Conservation (phyloP, 2,113 vertebrate species). For the Pachyramphus minor region DNA sequence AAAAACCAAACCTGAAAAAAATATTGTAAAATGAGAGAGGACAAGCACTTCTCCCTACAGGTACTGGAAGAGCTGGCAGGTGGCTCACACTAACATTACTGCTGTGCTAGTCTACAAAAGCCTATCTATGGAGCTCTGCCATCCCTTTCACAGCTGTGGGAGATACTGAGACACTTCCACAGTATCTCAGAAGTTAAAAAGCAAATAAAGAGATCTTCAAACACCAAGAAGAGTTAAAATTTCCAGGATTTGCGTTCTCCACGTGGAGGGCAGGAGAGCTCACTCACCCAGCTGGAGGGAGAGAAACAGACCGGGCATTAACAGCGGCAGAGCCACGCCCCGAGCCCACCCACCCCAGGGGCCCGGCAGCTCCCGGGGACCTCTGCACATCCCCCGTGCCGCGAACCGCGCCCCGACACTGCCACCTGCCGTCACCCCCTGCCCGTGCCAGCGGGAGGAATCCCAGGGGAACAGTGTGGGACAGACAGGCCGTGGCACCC, state of each 20-base stretch:
- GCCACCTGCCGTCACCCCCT: not conserved
- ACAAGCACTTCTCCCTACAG: not conserved
- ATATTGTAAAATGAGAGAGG: not conserved
- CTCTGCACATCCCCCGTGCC: rapidly evolving
- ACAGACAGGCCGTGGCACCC: not conserved
- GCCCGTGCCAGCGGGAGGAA: rapidly evolving
- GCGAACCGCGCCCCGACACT: rapidly evolving
- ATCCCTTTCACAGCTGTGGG: not conserved
- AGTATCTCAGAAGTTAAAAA: not conserved
- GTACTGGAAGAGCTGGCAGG: not conserved
- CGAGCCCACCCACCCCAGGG: not conserved
- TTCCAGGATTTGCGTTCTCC: not conserved
- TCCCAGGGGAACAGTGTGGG: rapidly evolving
- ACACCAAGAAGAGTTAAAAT: not conserved
- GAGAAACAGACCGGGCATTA: not conserved
- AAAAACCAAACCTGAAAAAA: not conserved
- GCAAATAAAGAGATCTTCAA: not conserved
- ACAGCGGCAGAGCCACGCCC: not conserved
- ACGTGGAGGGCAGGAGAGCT: not conserved
- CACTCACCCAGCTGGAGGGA: not conserved
- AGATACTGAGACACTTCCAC: not conserved
- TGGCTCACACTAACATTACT: not conserved
- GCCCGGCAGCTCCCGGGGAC: not conserved
- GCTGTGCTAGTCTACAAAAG: slow-evolving; percentile 30
- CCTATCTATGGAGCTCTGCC: not conserved